Evolutionary conservation across 2,113 vertebrate genomes (phyloP), one percentile per base, ranked within the genome.

Genomic region (Canis aureus): DNA sequence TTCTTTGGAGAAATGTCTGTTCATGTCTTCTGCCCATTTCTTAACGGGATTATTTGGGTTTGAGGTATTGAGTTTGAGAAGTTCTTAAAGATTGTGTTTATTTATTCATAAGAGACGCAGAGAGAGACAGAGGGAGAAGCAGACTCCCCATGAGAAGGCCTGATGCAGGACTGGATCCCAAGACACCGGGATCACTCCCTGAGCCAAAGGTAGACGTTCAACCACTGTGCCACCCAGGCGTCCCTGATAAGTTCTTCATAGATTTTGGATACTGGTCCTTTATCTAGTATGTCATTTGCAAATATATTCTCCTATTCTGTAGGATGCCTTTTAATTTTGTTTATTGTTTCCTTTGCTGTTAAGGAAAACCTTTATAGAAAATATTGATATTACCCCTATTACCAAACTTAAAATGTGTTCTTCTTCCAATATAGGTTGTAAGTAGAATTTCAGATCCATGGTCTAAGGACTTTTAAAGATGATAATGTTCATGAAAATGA

Each of bases 361-460:
- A 69, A n/a, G 67, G 3, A 69, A 69, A 69, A 69, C 7, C 60
- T 92, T 92, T 67, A 67, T 85, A 67, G 32, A 8, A 92, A 85
- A 94, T 88, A 12, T 92, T 73, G 92, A 84, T n/a, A 84, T 83
- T 84, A 91, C 3, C 59, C 23, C 66, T 27, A 25, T 81, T 91
- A 67, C 43, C 80, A 83, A 83, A 78, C 38, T 73, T 93, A 32
- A 10, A 67, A 29, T 53, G 32, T 35, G 11, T 96, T 80, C 16
- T 94, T 69, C 11, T 25, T 96, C 53, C 23, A 89, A 29, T 62
- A 57, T 59, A 84, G 3, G 9, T 94, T 93, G 10, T 87, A 60
- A 79, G 43, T 71, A 16, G 35, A 91, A 91, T 95, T 91, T 91
- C 25, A 67, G 76, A 83, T 84, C 60, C 27, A 80, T 88, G 8